phyloP scores from a whole-genome alignment of 1,140 invertebrate genomes.

The Drosophila elegans region DNA sequence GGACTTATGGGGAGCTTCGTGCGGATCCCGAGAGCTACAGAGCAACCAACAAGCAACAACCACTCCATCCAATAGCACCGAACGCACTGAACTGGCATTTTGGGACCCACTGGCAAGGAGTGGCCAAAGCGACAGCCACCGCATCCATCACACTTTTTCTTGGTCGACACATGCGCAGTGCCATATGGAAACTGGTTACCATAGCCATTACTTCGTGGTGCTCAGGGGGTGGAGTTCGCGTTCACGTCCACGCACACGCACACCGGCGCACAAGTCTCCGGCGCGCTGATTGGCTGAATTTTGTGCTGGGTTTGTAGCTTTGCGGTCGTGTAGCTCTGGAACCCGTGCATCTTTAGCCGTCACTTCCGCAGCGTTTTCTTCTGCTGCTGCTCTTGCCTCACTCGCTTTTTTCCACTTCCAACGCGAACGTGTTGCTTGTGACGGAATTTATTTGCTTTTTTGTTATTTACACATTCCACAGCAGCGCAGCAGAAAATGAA shows the following conservation, averaged over 20 bases:
- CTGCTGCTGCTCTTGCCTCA: conserved; percentile 8
- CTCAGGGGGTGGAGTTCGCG: conserved; percentile 64
- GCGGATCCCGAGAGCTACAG: conserved; percentile 59
- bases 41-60: conserved; percentile 58
- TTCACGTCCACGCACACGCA: conserved; percentile 40
- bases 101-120: conserved; percentile 52
- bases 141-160: conserved; percentile 52
- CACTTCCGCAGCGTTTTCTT: conserved; percentile 47
- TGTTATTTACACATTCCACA: conserved; percentile 81
- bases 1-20: conserved; percentile 62
- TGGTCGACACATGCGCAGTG: conserved; percentile 57
- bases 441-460: conserved; percentile 80
- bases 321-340: conserved; percentile 49
- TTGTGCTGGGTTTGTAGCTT: conserved; percentile 24
- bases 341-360: conserved; percentile 48
- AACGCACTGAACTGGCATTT: conserved; percentile 66
- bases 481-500: conserved; percentile 33
- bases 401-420: conserved; percentile 45
- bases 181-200: conserved; percentile 40
- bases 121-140: conserved; percentile 61
- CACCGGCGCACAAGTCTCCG: conserved; percentile 61
- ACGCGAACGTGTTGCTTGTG: conserved; percentile 78
- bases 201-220: conserved; percentile 24
- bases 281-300: conserved; percentile 51
- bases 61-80: conserved; percentile 84